These are phyloP conservation scores for Halotydeus destructor DNA, from an alignment of 1,140 invertebrate species.

Conservation along the genomic window DNA sequence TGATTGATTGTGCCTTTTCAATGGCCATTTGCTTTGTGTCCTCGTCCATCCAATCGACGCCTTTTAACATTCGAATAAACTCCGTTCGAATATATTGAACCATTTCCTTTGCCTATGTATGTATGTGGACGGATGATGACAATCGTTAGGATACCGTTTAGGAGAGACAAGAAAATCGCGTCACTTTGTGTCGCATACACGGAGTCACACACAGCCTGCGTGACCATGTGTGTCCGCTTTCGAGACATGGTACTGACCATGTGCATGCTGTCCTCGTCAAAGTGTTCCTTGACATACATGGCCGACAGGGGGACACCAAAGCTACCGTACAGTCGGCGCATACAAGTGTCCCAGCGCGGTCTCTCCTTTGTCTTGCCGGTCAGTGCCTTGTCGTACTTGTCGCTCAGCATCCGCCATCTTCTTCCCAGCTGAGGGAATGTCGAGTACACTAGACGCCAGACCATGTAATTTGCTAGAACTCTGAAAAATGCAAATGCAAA, in stretches of 20 bases:
- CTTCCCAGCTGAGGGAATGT: slow-evolving; percentile 31
- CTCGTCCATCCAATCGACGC: slow-evolving; percentile 76
- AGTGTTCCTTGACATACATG: slow-evolving; percentile 28
- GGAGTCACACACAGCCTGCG: too few relatives aligned
- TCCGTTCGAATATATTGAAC: slow-evolving; percentile 19
- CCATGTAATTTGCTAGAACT: slow-evolving; percentile 27
- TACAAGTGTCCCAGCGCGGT: slow-evolving; percentile 20
- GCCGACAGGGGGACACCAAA: slow-evolving; percentile 28
- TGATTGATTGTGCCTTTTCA: slow-evolving; percentile 19
- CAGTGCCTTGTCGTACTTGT: slow-evolving; percentile 3
- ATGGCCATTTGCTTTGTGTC: neutral
- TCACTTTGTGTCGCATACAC: too few relatives aligned
- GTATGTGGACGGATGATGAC: too few relatives aligned
- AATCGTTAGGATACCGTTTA: too few relatives aligned
- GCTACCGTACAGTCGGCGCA: slow-evolving; percentile 19
- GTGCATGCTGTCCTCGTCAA: slow-evolving; percentile 28
- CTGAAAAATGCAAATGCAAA: neutral
- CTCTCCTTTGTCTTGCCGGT: slow-evolving; percentile 21
- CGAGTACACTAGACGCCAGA: slow-evolving; percentile 42
- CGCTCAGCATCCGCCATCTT: slow-evolving; percentile 1
- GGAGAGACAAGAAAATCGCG: too few relatives aligned
- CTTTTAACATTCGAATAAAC: slow-evolving; percentile 27
- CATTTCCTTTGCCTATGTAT: slow-evolving; percentile 17
- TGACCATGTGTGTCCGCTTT: too few relatives aligned
- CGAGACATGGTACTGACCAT: too few relatives aligned